Base-by-base conservation (phyloP, 2,113 vertebrate genomes). In the Empidonax traillii region DNA sequence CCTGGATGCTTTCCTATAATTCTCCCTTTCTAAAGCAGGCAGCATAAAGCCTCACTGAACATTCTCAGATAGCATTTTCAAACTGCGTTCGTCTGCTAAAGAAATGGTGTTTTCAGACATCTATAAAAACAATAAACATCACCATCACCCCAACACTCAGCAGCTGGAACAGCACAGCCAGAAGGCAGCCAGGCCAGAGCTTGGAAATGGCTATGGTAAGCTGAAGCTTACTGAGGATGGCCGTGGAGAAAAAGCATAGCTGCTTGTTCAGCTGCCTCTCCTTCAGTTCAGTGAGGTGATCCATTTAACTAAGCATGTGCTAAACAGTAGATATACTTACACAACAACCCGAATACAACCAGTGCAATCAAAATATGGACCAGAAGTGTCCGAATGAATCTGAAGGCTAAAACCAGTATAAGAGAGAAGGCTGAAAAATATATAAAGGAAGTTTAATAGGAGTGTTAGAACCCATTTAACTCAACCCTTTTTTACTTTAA, bases 291-390 rank as follows among this genome's bases (percentile, higher is more conserved):
- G 28, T 6, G 43, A 80, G 27, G 41, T 14, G 46, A 73, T 18
- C 33, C 43, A 28, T 55, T 55, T 51, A 43, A 67, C 55, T 55
- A 63, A 74, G 30, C 27, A 6, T 25, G 33, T 8, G 24, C 37
- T 77, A 68, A 82, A 86, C 47, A 46, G 30, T 31, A 74, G 94
- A 67, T 47, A 89, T 97, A 98, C 98, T 98, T 97, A 98, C 98
- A 98, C 27, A 98, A 41, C 53, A 98, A 87, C 44, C 98, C 98
- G 4, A 98, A 96, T 44, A 98, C 37, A 58, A 98, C 94, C 87
- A 98, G 58, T 3, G 98, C 96, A 59, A 98, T 95, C 90, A 98
- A 94, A 84, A 96, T 98, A 68, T 97, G 98, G 69, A 98, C 78
- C 87, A 98, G 71, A 30, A 98, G 92, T 0, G 61, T 86, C 24